Base-by-base conservation (phyloP, 1,140 invertebrate species). In the Zaprionus ghesquierei region DNA sequence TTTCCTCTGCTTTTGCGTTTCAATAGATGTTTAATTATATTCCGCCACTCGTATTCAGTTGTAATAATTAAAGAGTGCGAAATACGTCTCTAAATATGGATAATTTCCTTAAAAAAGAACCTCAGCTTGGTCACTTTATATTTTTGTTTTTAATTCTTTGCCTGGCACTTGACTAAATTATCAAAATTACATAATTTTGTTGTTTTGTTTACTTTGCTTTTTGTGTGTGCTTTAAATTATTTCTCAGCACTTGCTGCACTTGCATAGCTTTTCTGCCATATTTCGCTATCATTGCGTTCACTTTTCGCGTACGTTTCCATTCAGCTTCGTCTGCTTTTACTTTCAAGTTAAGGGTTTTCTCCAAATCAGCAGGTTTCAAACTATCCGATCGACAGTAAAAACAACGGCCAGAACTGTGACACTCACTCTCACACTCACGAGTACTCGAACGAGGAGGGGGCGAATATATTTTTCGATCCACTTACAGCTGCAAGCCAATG, bases 161-260 rank as follows among this genome's bases (percentile, higher is more conserved):
- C 5, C 62, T 59, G 23, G 22, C 51, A 35, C 44, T 59, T 38
- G 41, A 63, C 46, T 55, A 22, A 15, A 18, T 61, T 58, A 53
- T 38, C 58, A 49, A 54, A 55, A 69, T 85, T 85, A 69, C 74
- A 85, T 75, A 85, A 85, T 62, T 56, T 22, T 65, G 44, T 49
- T 18, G 35, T 63, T 60, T 79, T 79, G 53, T 66, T 59, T 75
- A 60, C 29, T 63, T 25, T 27, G 54, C 20, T 53, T 60, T 41
- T 62, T 25, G 20, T 55, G 25, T 41, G 9, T 27, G 33, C 25
- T 31, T 49, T 31, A n/a, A n/a, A 25, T 49, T 49, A 23, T 49
- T 54, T 63, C 49, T 46, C 27, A 23, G 29, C 35, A 18, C 6
- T 41, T 41, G 35, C 35, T 41, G 35, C 35, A 41, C 35, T 41